Percentiles rank a stretch among this genome's conserved stretches.
phyloP scores from a whole-genome alignment of 1,140 invertebrate species.

The Aporrectodea caliginosa region DNA sequence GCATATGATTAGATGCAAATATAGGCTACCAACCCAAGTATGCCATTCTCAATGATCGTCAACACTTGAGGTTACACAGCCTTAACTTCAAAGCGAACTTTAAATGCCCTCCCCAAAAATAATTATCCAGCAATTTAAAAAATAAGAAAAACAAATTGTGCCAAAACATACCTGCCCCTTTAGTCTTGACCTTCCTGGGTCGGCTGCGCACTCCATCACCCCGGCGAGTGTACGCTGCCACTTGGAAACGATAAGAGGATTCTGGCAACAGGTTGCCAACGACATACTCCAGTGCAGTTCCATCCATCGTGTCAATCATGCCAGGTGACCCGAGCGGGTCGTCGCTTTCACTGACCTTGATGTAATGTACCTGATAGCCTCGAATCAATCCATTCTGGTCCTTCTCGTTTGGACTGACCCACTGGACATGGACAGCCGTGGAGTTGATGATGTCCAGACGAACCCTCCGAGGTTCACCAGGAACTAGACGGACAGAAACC shows the following conservation, averaged over 20 bases:
- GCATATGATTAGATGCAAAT: background rate
- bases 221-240: slow-evolving; percentile 87
- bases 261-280: slow-evolving; percentile 85
- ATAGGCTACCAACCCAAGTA: background rate
- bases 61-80: no score
- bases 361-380: slow-evolving; percentile 93
- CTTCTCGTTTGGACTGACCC: slow-evolving; percentile 81
- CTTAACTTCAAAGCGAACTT: background rate
- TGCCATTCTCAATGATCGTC: no score
- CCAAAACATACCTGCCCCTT: background rate
- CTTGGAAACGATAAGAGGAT: slow-evolving; percentile 74
- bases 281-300: slow-evolving; percentile 64
- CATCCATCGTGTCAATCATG: background rate
- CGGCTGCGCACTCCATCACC: slow-evolving; percentile 86
- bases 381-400: slow-evolving; percentile 93
- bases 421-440: slow-evolving; percentile 82
- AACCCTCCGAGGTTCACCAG: slow-evolving; percentile 88
- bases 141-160: background rate
- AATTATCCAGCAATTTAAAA: background rate
- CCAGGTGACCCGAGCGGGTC: slow-evolving; percentile 70
- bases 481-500: no score
- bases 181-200: slow-evolving; percentile 70
- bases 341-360: slow-evolving; percentile 73
- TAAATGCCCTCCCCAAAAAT: background rate
- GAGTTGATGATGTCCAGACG: slow-evolving; percentile 82